Evolutionary conservation across 2,113 vertebrate genomes (phyloP), one percentile per base, ranked within the genome.

Genomic region (Poecile atricapillus): DNA sequence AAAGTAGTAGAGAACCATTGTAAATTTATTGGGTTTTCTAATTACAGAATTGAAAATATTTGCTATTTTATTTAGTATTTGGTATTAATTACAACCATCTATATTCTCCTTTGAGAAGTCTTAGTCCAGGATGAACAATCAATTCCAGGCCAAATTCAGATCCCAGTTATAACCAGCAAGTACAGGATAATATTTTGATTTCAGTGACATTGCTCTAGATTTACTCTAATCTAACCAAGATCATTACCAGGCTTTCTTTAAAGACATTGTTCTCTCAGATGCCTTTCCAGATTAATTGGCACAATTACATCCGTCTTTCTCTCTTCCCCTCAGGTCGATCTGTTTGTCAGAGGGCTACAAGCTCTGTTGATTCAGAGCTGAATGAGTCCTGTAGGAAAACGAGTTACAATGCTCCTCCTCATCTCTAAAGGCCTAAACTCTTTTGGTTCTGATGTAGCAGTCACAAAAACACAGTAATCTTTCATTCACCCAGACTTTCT

Each of bases 251-350:
- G 11, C 49, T 74, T 85, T 63, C 63, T 77, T 90, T 63, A 83
- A 97, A 97, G 85, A 92, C 73, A 74, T 3, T 90, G 75, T 73
- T 95, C 90, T 95, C 73, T 47, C 67, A 87, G 96, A 92, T 83
- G 95, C 90, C 83, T 91, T 86, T 95, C 75, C 93, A 97, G 97
- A 98, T 97, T 96, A 97, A 97, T 89, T 95, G 97, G 92, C 73
- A 96, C 97, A 97, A 98, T 97, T 97, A 95, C 79, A 96, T 80
- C 89, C 94, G 92, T 90, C 91, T 93, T 89, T 83, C 69, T 83
- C 70, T 87, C 82, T 83, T 46, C 22, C 39, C 94, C 91, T 95
- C 82, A 89, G 93, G 97, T 87, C n/a, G 23, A 79, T 94, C 91
- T 80, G 7, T 90, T 91, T 86, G 91, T 97, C 95, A 86, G 89